Conservation (phyloP, 2,888 invertebrate species). For the Toxonevra muliebris region DNA sequence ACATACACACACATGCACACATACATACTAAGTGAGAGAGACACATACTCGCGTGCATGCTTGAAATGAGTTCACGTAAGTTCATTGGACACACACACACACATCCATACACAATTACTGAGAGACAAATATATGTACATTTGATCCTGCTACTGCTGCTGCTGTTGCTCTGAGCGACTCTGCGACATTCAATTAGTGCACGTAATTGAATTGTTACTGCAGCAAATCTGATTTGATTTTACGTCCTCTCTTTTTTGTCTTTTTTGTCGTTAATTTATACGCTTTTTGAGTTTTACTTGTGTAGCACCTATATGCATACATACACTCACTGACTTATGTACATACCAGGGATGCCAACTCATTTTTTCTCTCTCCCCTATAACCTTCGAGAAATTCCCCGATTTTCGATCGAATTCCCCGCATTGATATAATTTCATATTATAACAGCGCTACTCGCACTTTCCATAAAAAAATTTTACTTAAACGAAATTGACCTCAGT, state of each 20-base stretch:
- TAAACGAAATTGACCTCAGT: too few relatives aligned
- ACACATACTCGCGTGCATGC: not conserved
- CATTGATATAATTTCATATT: too few relatives aligned
- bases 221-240: conserved; percentile 5
- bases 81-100: conserved; percentile 14
- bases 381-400: too few relatives aligned
- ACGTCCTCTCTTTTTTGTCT: conserved; percentile 4
- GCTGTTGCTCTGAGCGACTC: conserved; percentile 30
- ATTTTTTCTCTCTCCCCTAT: too few relatives aligned
- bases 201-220: conserved; percentile 56
- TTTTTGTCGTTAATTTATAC: conserved; percentile 1
- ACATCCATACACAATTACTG: conserved; percentile 6
- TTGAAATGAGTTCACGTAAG: not conserved
- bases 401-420: too few relatives aligned
- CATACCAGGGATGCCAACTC: too few relatives aligned
- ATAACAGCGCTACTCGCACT: too few relatives aligned
- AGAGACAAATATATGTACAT: not conserved
- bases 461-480: too few relatives aligned
- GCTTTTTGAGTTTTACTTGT: conserved; percentile 33
- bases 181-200: conserved; percentile 50
- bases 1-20: not conserved
- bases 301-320: conserved; percentile 22
- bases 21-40: not conserved
- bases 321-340: conserved; percentile 18
- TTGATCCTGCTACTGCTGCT: too few relatives aligned